Base-by-base conservation (phyloP, 2,888 invertebrate genomes). In the Oscheius onirici region DNA sequence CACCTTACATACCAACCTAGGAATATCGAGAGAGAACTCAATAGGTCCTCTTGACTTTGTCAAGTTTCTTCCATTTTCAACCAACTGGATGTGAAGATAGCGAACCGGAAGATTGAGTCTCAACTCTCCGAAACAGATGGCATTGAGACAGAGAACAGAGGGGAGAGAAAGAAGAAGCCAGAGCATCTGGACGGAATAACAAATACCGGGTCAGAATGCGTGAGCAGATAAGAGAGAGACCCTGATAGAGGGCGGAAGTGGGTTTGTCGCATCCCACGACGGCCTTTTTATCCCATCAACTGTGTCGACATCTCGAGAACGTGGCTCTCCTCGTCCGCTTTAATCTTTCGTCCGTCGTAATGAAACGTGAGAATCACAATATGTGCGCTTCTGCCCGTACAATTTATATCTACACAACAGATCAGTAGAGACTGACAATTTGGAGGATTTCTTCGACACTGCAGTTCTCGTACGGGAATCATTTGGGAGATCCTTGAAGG, bases 91-190 rank as follows among this genome's bases (percentile, higher is more conserved):
- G 20, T 44, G 46, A 11, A 68, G 40, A 28, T 55, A 68, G 2
- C 57, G 55, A 6, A 41, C 52, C n/a, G 67, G 67, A 15, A 68
- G 43, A 24, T 55, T 26, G 8, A 68, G 44, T 41, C 40, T n/a
- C 43, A 55, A 26, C n/a, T 54, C 57, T n/a, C 67, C 67, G 44
- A 68, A 68, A 22, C 67, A 68, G 22, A 57, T 55, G 28, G 67
- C 54, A 22, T 26, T 15, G 28, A 63, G 63, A 49, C 26, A n/a
- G 49, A 26, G 20, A 17, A 28, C 20, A 28, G 8, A 11, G 17
- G 49, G n/a, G 28, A 28, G 28, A 28, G 28, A 24, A 26, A 49
- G 26, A 17, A 34, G 34, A 34, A 34, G 34, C 34, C 34, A 34
- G 34, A 46, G 13, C 11, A 49, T 8, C n/a, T 22, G 28, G 34